These are phyloP conservation scores for Elachura formosa DNA, from an alignment of 2,113 vertebrate genomes.

Conservation along the genomic window DNA sequence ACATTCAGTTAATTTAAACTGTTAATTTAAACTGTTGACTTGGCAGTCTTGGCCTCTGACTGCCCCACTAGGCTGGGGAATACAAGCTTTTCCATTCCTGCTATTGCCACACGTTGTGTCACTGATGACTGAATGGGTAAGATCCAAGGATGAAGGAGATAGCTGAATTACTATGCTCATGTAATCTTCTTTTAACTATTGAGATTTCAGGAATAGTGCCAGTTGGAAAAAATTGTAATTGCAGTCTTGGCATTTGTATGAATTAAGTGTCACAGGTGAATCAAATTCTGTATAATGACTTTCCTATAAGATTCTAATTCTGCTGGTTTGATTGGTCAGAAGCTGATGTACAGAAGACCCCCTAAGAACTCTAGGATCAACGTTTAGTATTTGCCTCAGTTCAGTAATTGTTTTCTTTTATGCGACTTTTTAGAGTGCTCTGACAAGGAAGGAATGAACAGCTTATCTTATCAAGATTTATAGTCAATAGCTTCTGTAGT, in stretches of 20 bases:
- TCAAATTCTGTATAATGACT: background rate
- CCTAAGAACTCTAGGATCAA: background rate
- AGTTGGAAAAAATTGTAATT: background rate
- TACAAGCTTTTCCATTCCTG: background rate
- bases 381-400: constrained; percentile 56
- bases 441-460: constrained; percentile 74
- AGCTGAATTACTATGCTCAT: background rate
- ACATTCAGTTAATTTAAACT: background rate
- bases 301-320: constrained; percentile 2
- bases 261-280: constrained; percentile 22
- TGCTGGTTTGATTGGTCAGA: background rate
- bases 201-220: background rate
- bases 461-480: constrained; percentile 78
- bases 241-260: background rate
- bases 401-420: constrained; percentile 70
- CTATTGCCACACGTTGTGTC: background rate
- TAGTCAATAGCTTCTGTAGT: constrained; percentile 65
- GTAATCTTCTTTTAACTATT: background rate
- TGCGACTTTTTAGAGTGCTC: constrained; percentile 48
- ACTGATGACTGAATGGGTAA: background rate
- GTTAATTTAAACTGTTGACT: background rate
- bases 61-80: background rate
- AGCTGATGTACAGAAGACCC: background rate
- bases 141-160: background rate
- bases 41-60: background rate